Evolutionary conservation across 1,140 invertebrate species (phyloP).

Genomic region (Heliconius hewitsoni): DNA sequence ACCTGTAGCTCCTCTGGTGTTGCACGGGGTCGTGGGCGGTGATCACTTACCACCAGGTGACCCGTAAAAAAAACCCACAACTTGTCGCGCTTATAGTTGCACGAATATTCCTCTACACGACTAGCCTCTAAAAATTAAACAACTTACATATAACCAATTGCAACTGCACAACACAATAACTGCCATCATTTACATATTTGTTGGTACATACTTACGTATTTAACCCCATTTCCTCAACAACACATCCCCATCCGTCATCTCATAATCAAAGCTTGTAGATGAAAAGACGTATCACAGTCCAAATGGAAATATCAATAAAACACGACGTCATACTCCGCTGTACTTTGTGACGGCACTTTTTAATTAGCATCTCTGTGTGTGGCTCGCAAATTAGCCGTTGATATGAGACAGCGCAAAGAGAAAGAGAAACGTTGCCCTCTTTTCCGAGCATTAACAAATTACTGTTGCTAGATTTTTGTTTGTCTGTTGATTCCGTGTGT

Average conservation of each 20-base stretch:
- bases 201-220: background rate
- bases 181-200: background rate
- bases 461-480: slow-evolving; percentile 28
- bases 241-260: background rate
- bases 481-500: slow-evolving; percentile 1
- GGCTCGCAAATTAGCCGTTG: slow-evolving; percentile 47
- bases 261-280: slow-evolving; percentile 28
- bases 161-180: no score
- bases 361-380: slow-evolving; percentile 52
- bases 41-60: no score
- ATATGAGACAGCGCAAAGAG: slow-evolving; percentile 41
- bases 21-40: no score
- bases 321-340: slow-evolving; percentile 30
- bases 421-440: slow-evolving; percentile 41
- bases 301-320: slow-evolving; percentile 44
- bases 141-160: no score
- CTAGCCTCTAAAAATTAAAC: no score
- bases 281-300: slow-evolving; percentile 27
- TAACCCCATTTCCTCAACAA: background rate
- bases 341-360: slow-evolving; percentile 48
- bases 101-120: no score
- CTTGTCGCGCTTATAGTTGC: no score
- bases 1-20: no score
- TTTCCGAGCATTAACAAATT: slow-evolving; percentile 49
- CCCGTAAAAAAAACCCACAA: no score